Conservation (phyloP, 2,113 vertebrate genomes). For the Ploceus nigricollis region DNA sequence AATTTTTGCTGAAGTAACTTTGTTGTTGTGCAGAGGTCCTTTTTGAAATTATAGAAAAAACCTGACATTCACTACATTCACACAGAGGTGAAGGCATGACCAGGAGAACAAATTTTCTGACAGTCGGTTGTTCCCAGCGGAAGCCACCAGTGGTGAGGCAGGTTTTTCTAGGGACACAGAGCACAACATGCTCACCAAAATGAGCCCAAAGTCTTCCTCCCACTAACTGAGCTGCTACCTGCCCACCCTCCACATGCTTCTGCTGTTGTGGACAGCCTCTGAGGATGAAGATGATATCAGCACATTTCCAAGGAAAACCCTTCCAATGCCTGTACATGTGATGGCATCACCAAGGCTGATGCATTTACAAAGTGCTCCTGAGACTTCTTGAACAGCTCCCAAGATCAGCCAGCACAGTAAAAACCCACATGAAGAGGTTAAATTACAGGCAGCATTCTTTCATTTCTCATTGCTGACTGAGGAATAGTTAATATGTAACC, state of each 20-base stretch:
- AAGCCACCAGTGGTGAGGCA: not conserved
- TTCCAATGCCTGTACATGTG: rapidly evolving
- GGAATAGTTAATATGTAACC: not conserved
- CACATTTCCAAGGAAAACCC: not conserved
- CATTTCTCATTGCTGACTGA: not conserved
- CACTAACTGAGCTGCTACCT: not conserved
- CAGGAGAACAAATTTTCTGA: not conserved
- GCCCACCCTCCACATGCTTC: not conserved
- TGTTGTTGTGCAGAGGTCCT: not conserved
- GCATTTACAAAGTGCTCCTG: not conserved
- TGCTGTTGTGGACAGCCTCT: not conserved
- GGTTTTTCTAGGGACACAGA: not conserved
- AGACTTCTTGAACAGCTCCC: not conserved
- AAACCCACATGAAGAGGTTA: not conserved
- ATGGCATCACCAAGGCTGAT: not conserved
- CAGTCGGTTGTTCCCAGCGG: not conserved
- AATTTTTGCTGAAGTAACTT: not conserved
- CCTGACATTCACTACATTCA: not conserved
- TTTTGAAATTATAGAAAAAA: not conserved
- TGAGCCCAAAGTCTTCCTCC: not conserved
- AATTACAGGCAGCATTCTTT: not conserved
- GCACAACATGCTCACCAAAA: not conserved
- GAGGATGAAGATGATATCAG: not conserved
- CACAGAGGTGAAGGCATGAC: not conserved
- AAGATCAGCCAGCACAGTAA: not conserved